Evolutionary conservation across 2,797 vertebrate species (phyloP).

Genomic region (Tamandua tetradactyla): DNA sequence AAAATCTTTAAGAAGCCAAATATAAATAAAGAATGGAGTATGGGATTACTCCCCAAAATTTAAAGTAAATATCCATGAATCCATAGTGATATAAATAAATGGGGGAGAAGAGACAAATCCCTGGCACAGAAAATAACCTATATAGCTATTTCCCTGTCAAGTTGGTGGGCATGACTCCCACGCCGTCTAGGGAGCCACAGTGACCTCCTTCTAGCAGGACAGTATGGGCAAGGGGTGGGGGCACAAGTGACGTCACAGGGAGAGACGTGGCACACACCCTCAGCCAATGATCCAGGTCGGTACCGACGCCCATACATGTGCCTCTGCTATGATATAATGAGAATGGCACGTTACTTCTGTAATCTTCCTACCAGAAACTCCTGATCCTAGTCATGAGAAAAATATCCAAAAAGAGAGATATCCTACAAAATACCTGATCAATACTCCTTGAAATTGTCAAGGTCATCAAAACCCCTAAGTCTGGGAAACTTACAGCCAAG

Average conservation of each 20-base stretch:
- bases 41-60: background rate
- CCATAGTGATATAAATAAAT: background rate
- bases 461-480: background rate
- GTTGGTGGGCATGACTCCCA: background rate
- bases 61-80: conserved; percentile 26
- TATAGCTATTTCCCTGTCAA: background rate
- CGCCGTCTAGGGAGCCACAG: background rate
- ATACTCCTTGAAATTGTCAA: background rate
- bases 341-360: background rate
- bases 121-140: background rate
- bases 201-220: background rate
- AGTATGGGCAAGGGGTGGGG: background rate
- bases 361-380: background rate
- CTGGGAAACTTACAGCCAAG: background rate
- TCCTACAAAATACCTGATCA: background rate
- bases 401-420: background rate
- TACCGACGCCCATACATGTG: background rate
- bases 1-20: conserved; percentile 31
- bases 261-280: background rate
- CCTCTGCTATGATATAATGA: background rate
- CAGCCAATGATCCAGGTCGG: background rate
- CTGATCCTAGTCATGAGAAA: background rate
- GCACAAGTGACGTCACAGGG: background rate
- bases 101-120: background rate
- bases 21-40: background rate